Conservation (phyloP, 1,140 invertebrate species). For the Bombus waltoni region DNA sequence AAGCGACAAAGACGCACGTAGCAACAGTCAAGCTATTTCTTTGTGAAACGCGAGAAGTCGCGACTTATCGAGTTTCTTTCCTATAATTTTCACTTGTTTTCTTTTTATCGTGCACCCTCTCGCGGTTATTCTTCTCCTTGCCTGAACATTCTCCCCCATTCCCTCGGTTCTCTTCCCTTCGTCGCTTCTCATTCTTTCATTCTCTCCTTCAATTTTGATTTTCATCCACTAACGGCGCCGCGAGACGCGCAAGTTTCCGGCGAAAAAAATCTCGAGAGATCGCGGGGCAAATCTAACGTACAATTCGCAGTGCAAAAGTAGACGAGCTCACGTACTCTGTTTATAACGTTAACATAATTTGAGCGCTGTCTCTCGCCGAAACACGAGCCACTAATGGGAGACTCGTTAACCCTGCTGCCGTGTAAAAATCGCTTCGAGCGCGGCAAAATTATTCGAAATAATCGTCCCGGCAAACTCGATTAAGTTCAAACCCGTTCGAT, state of each 20-base stretch:
- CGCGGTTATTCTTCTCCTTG: neutral
- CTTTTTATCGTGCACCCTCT: neutral
- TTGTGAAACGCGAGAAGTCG: neutral
- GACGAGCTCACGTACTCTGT: neutral
- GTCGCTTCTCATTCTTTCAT: neutral
- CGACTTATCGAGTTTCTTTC: neutral
- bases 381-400: neutral
- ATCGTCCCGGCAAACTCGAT: neutral
- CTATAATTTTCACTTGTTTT: neutral
- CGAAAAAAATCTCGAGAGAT: slow-evolving; percentile 15
- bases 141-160: neutral
- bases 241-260: neutral
- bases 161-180: neutral
- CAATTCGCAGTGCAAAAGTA: slow-evolving; percentile 21
- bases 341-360: slow-evolving; percentile 16
- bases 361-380: neutral
- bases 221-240: neutral
- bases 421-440: neutral
- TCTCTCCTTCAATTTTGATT: slow-evolving; percentile 27
- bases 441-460: neutral
- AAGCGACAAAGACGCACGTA: too few relatives aligned
- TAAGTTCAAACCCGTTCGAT: neutral
- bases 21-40: too few relatives aligned
- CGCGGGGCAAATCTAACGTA: slow-evolving; percentile 13
- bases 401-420: neutral